Conservation (phyloP, 2,888 invertebrate species). For the Gasteruption jaculator region DNA sequence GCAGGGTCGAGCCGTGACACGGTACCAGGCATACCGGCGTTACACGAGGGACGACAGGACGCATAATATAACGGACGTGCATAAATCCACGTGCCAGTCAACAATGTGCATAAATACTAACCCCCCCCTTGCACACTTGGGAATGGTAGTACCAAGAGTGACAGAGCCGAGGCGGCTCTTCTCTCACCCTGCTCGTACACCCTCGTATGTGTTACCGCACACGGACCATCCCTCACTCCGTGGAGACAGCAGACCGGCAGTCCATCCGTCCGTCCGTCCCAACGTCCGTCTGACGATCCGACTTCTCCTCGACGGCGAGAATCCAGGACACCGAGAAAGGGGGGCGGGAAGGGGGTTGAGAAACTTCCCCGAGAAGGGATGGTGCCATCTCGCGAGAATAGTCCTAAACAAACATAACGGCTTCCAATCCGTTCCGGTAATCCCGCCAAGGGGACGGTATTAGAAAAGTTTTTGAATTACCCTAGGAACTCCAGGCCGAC, state of each 20-base stretch:
- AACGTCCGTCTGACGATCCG: constrained; percentile 5
- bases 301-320: neutral
- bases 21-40: constrained; percentile 46
- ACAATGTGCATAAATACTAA: constrained; percentile 52
- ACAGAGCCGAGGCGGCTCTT: constrained; percentile 23
- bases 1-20: constrained; percentile 39
- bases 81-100: constrained; percentile 52
- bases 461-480: constrained; percentile 51
- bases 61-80: constrained; percentile 51
- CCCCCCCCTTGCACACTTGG: no score
- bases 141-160: no score
- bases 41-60: constrained; percentile 46
- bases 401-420: no score
- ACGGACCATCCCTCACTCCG: constrained; percentile 38
- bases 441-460: constrained; percentile 45
- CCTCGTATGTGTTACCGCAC: constrained; percentile 19
- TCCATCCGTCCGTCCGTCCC: constrained; percentile 8
- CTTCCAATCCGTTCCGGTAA: constrained; percentile 31
- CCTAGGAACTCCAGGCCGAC: no score
- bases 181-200: constrained; percentile 14
- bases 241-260: constrained; percentile 30
- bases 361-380: neutral
- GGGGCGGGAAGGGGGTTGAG: neutral
- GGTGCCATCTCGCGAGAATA: no score
- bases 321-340: constrained; percentile 1